Evolutionary conservation across 2,888 invertebrate species (phyloP), one percentile per base, ranked within the genome.

Genomic region (Lithosia quadra): DNA sequence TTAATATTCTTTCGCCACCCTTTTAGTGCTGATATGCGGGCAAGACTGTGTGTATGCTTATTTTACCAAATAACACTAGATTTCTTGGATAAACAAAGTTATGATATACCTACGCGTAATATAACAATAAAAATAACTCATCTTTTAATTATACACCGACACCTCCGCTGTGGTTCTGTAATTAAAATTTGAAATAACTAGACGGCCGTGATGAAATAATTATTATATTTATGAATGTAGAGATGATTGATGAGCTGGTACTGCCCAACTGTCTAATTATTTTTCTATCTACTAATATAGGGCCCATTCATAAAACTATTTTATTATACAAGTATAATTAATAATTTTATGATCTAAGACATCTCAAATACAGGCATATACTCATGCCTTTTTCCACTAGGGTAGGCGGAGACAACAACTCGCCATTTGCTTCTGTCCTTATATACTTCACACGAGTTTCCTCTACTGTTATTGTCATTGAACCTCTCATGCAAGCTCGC

Each of bases 241-340:
- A 43, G 43, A 49, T 49, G 49, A 49, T n/a, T 49, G 9, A 49
- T 49, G 49, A 49, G 49, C n/a, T 49, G n/a, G n/a, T 49, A 49
- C 43, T 43, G 43, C n/a, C n/a, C 49, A 49, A 49, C 43, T 43
- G 43, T 9, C n/a, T n/a, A 49, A 49, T 49, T 49, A n/a, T 9
- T 49, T 49, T 49, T 49, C 49, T 49, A n/a, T 49, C 9, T 49
- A n/a, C n/a, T 8, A 8, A 49, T 49, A 49, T 49, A 1, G 49
- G 49, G 49, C 4, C 0, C n/a, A n/a, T 28, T 28, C 28, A 28
- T 5, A 28, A 28, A 28, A 28, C 2, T 28, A 28, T 28, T 28
- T 28, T 28, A 28, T 28, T 5, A 28, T 28, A 5, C 2, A 28
- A 2, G 28, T 28, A 28, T 28, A 28, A 28, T 28, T 28, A 28